These are phyloP conservation scores for Rhabdomys pumilio DNA, from an alignment of 2,797 vertebrate genomes.

Conservation along the genomic window DNA sequence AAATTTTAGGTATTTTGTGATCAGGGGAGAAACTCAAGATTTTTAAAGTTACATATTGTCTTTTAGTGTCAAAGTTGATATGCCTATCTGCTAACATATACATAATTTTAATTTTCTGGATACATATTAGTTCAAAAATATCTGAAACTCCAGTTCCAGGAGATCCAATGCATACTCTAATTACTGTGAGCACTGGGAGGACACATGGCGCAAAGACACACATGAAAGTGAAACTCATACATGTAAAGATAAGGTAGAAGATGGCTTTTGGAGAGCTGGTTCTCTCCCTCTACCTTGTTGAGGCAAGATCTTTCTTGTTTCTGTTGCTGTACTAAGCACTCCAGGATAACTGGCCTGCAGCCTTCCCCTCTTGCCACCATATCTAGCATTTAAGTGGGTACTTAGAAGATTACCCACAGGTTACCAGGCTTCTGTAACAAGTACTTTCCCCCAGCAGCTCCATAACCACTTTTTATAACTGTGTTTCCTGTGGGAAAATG, in stretches of 20 bases:
- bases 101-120: neutral
- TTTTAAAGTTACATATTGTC: no score
- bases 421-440: neutral
- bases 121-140: neutral
- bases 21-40: no score
- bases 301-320: neutral
- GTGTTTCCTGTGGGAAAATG: conserved; percentile 56
- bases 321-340: neutral
- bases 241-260: neutral
- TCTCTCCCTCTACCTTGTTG: neutral
- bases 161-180: no score
- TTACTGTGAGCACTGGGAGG: neutral
- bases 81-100: neutral
- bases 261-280: neutral
- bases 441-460: neutral
- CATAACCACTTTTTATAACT: neutral
- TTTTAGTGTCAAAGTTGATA: no score
- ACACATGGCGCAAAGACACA: neutral
- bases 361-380: neutral
- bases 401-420: neutral
- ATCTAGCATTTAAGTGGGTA: neutral
- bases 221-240: neutral
- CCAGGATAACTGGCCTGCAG: neutral
- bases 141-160: neutral
- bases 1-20: no score